Percentiles rank a stretch among this genome's conserved stretches.
phyloP scores from a whole-genome alignment of 2,888 invertebrate genomes.

The Deilephila porcellus region DNA sequence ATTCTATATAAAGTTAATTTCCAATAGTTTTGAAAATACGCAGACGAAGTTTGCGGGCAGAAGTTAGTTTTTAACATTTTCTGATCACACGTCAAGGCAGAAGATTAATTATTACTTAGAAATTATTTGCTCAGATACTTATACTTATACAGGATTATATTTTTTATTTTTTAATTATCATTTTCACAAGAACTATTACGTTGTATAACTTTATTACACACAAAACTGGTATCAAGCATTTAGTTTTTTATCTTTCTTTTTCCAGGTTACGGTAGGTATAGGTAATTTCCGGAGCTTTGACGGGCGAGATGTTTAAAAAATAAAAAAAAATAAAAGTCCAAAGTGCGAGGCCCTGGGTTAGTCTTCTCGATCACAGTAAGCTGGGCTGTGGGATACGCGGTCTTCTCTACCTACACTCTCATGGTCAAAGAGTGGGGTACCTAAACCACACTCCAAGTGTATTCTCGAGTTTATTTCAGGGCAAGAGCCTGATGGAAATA shows the following conservation, averaged over 20 bases:
- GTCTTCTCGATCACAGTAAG: constrained; percentile 19
- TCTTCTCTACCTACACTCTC: constrained; percentile 18
- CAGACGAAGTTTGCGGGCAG: too few species aligned
- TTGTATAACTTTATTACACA: too few species aligned
- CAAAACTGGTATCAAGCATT: too few species aligned
- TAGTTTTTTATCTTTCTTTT: background rate
- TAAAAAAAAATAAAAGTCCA: too few species aligned
- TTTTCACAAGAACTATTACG: too few species aligned
- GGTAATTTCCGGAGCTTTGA: constrained; percentile 29
- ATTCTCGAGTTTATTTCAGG: too few species aligned
- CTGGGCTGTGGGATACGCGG: constrained; percentile 24
- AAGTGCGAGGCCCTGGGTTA: constrained; percentile 29
- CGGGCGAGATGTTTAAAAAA: constrained; percentile 32
- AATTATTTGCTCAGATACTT: background rate
- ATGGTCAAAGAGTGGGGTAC: constrained; percentile 27
- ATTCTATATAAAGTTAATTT: too few species aligned
- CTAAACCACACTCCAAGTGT: too few species aligned
- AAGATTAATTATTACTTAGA: background rate
- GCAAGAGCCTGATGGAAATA: too few species aligned
- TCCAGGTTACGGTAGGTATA: constrained; percentile 32
- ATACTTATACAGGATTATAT: background rate
- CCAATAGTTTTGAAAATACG: too few species aligned
- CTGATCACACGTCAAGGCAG: background rate
- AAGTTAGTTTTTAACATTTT: background rate
- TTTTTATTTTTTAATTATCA: background rate